These are phyloP conservation scores for Cavia aperea DNA, from an alignment of 2,113 vertebrate species.

Conservation along the genomic window DNA sequence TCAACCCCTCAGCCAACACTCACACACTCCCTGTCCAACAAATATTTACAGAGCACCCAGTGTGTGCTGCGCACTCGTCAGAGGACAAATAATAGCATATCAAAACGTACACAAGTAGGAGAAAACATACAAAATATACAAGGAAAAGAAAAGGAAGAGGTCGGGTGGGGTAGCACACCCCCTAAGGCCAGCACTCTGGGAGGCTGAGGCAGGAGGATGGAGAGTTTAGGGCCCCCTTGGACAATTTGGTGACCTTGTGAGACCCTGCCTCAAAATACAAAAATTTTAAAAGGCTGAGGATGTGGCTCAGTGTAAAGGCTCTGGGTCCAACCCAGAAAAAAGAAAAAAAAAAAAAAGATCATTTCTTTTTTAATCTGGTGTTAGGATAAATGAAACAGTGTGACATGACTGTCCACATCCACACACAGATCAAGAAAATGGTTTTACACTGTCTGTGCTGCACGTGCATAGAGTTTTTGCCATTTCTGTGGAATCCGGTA, in stretches of 20 bases:
- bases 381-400: neutral
- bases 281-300: neutral
- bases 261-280: neutral
- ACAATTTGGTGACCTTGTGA: neutral
- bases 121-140: neutral
- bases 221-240: neutral
- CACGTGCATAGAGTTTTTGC: neutral
- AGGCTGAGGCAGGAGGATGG: neutral
- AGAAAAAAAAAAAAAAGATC: neutral
- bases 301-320: neutral
- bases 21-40: too few relatives aligned
- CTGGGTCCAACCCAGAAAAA: neutral
- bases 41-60: neutral
- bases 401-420: neutral
- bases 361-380: too few relatives aligned
- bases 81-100: neutral
- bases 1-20: accelerated
- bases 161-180: neutral
- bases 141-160: neutral
- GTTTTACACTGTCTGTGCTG: neutral
- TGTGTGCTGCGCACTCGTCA: neutral
- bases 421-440: neutral
- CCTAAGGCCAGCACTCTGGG: neutral
- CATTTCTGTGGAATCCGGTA: too few relatives aligned
- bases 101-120: neutral